Conservation (phyloP, 2,797 vertebrate genomes). For the Rhinogobio ventralis region DNA sequence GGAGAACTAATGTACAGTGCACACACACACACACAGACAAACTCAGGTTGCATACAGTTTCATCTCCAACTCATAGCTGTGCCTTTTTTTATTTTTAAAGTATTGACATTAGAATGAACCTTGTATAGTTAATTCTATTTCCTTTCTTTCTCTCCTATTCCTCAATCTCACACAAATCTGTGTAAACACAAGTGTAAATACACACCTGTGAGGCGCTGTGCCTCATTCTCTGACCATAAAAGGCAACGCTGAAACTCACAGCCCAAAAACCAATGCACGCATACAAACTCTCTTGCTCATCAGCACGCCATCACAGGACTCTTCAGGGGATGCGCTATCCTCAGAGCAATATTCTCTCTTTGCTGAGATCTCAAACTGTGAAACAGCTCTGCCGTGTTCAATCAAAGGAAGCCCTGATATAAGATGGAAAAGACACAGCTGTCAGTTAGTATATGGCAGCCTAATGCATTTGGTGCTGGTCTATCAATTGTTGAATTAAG, state of each 20-base stretch:
- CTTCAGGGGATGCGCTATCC: constrained; percentile 40
- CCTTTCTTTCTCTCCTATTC: background rate
- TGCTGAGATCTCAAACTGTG: constrained; percentile 42
- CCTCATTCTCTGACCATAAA: constrained; percentile 7
- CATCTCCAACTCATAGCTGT: background rate
- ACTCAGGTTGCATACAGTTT: background rate
- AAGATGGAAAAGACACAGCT: constrained; percentile 23
- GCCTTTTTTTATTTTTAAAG: background rate
- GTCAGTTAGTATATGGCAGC: constrained; percentile 17
- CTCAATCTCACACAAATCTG: background rate
- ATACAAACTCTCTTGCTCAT: constrained; percentile 17
- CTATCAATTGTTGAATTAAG: constrained; percentile 38
- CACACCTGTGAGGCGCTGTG: background rate
- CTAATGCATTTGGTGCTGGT: constrained; percentile 31
- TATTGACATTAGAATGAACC: background rate
- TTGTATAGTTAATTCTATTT: background rate
- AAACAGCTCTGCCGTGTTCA: constrained; percentile 20
- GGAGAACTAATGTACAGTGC: background rate
- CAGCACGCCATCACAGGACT: background rate
- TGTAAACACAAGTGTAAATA: constrained; percentile 3
- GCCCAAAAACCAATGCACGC: constrained; percentile 1
- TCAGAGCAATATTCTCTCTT: constrained; percentile 59
- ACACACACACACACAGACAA: background rate
- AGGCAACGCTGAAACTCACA: constrained; percentile 9
- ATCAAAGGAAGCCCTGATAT: constrained; percentile 33